Base-by-base conservation (phyloP, 1,140 invertebrate genomes). In the Scaptomyza pallida region DNA sequence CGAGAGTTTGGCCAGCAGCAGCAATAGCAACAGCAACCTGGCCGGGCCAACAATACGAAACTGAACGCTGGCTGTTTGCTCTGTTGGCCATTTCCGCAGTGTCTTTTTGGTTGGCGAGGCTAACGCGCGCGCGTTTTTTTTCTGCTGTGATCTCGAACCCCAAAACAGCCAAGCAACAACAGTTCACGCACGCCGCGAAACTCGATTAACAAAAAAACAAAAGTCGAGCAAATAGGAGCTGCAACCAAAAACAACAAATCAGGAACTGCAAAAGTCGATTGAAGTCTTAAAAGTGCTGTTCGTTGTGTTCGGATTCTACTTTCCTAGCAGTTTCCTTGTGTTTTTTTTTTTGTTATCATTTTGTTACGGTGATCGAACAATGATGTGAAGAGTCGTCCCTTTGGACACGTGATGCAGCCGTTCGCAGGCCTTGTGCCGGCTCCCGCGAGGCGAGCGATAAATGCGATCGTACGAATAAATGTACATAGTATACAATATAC, bases 71-170 rank as follows among this genome's bases (percentile, higher is more conserved):
- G 2, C 19, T 21, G 19, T 4, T 21, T 4, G 26, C 8, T 30
- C 26, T 47, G 54, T 16, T 37, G 51, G 59, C 73, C 54, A 70
- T 81, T 41, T 74, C 75, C 67, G 75, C 82, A 88, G 82, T 88
- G 83, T 88, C 78, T 88, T 79, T 88, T 88, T 45, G 72, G 82
- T 88, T 88, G 82, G 82, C 82, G 44, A 88, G 80, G 75, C 81
- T 78, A 88, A 82, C 69, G 69, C 82, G 82, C 72, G 80, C 81
- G 72, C 79, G 75, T 61, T 72, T 72, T 61, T 72, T 72, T 78
- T 47, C 65, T 68, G 72, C 50, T 83, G 72, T 77, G 70, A 68
- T 68, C 63, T 68, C 63, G 55, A 60, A 60, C 63, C 55, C 5
- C 60, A 23, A 65, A 57, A 30, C 41, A 30, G 60, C 35, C 48